phyloP scores from a whole-genome alignment of 2,113 vertebrate genomes.

The Lathamus discolor region DNA sequence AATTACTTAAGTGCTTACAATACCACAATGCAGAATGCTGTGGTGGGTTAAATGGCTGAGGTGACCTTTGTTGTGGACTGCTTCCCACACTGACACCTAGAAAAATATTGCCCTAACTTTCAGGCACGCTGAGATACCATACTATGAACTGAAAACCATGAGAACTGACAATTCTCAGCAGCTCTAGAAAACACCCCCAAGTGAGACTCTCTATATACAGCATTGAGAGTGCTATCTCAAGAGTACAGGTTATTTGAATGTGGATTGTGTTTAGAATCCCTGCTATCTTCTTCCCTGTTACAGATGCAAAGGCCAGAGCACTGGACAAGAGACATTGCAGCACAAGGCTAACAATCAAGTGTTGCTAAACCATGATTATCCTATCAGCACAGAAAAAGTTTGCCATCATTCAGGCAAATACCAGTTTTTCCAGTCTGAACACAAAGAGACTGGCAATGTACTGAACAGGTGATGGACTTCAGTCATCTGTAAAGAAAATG shows the following conservation, averaged over 20 bases:
- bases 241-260: not conserved
- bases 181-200: not conserved
- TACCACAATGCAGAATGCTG: not conserved
- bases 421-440: not conserved
- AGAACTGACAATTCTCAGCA: not conserved
- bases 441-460: not conserved
- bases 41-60: not conserved
- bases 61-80: not conserved
- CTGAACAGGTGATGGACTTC: not conserved
- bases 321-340: not conserved
- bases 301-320: not conserved
- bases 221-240: not conserved
- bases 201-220: not conserved
- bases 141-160: not conserved
- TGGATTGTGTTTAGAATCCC: not conserved
- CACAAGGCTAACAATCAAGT: not conserved
- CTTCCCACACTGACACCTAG: not conserved
- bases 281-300: not conserved
- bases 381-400: not conserved
- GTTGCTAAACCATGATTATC: not conserved
- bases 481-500: not conserved
- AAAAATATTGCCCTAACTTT: not conserved
- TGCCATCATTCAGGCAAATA: not conserved
- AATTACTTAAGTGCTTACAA: not conserved
- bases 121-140: not conserved